Conservation (phyloP, 1,140 invertebrate genomes). For the Wiebesia pumilae region DNA sequence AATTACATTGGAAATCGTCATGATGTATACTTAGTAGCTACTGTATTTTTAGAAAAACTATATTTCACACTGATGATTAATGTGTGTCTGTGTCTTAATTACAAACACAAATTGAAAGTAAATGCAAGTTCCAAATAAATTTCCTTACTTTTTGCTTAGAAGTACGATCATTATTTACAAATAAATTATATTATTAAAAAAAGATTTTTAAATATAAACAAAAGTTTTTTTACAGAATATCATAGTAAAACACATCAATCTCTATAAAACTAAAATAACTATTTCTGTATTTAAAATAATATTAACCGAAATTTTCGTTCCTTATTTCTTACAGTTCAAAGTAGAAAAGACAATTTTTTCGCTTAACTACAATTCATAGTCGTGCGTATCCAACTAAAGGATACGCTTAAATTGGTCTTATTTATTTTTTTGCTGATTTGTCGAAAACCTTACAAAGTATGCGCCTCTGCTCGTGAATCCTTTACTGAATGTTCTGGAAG, state of each 20-base stretch:
- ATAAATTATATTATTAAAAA: no score
- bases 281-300: neutral
- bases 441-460: neutral
- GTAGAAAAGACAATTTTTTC: neutral
- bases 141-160: no score
- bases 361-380: neutral
- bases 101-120: no score
- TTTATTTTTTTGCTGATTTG: slow-evolving; percentile 21
- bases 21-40: neutral
- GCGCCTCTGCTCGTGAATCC: neutral
- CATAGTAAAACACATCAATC: no score
- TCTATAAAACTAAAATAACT: no score
- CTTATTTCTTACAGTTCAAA: no score
- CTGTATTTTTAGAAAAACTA: neutral
- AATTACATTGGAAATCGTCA: neutral
- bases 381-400: neutral
- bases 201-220: no score
- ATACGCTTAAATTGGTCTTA: slow-evolving; percentile 10
- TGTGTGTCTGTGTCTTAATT: no score
- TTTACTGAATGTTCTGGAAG: neutral
- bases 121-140: no score
- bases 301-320: neutral
- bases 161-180: no score
- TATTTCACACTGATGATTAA: neutral
- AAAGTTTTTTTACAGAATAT: no score